These are phyloP conservation scores for Marasmarcha lunaedactyla DNA, from an alignment of 2,888 invertebrate genomes.

Conservation along the genomic window DNA sequence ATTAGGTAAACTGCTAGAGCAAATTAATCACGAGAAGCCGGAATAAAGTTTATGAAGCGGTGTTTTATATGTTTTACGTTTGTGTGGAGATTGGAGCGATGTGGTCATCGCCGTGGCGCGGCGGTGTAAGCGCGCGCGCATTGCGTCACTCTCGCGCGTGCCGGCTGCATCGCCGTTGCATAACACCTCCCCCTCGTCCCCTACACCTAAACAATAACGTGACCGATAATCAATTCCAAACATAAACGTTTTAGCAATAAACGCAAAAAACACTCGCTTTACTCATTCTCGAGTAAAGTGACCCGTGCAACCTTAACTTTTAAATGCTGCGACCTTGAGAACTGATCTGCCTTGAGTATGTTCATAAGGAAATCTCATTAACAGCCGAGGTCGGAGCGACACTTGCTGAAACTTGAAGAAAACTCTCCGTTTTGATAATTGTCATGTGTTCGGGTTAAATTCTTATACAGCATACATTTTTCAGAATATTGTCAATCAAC, in stretches of 20 bases:
- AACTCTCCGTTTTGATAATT: too few relatives aligned
- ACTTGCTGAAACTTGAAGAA: too few relatives aligned
- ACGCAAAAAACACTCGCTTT: background rate
- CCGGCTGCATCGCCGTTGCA: background rate
- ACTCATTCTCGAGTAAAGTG: background rate
- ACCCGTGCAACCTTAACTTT: conserved; percentile 1
- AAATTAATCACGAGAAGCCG: background rate
- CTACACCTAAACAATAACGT: background rate
- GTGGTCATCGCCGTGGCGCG: background rate
- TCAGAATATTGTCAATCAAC: too few relatives aligned
- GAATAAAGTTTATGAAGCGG: too few relatives aligned
- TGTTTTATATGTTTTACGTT: background rate
- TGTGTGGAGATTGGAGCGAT: background rate
- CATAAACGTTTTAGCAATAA: background rate
- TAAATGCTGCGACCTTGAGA: conserved; percentile 1
- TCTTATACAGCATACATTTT: background rate
- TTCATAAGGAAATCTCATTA: background rate
- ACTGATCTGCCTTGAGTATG: background rate
- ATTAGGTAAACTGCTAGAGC: background rate
- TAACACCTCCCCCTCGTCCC: background rate
- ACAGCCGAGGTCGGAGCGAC: too few relatives aligned
- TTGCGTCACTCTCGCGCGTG: background rate
- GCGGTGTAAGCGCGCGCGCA: background rate
- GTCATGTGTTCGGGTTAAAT: background rate
- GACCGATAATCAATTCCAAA: background rate